Conservation (phyloP, 2,797 vertebrate genomes). For the Poecile montanus region DNA sequence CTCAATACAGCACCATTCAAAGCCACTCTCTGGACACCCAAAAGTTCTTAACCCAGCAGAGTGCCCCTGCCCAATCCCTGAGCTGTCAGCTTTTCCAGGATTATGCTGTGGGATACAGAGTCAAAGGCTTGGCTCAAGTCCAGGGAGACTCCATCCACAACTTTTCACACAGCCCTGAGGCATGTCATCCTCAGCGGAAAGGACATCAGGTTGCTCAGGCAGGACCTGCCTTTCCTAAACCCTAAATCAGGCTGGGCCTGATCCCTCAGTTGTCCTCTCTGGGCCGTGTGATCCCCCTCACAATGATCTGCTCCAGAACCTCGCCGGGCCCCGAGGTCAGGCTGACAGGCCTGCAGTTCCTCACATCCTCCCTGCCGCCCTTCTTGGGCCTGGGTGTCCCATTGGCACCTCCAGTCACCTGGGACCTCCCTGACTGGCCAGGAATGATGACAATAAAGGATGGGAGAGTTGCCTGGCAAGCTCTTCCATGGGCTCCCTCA, state of each 20-base stretch:
- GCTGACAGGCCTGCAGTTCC: too few relatives aligned
- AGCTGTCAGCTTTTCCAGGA: rapidly evolving
- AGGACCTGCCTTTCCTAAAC: neutral
- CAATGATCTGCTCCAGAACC: neutral
- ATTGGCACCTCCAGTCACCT: too few relatives aligned
- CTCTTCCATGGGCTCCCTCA: neutral
- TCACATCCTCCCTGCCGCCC: too few relatives aligned
- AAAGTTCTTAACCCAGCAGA: neutral
- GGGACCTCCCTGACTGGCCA: neutral
- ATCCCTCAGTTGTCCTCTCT: neutral
- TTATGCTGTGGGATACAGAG: rapidly evolving
- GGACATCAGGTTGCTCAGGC: neutral
- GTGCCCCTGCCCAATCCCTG: too few relatives aligned
- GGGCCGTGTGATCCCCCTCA: neutral
- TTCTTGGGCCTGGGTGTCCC: too few relatives aligned
- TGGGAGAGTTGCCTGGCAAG: neutral
- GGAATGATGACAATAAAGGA: neutral
- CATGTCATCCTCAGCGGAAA: neutral
- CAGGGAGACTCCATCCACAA: neutral
- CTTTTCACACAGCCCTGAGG: neutral
- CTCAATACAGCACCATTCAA: neutral
- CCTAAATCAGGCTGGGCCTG: too few relatives aligned
- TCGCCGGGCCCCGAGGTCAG: too few relatives aligned
- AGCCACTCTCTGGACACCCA: rapidly evolving
- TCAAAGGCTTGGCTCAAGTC: neutral